These are phyloP conservation scores for Amblyopsis rosae DNA, from an alignment of 2,113 vertebrate genomes.

Conservation along the genomic window DNA sequence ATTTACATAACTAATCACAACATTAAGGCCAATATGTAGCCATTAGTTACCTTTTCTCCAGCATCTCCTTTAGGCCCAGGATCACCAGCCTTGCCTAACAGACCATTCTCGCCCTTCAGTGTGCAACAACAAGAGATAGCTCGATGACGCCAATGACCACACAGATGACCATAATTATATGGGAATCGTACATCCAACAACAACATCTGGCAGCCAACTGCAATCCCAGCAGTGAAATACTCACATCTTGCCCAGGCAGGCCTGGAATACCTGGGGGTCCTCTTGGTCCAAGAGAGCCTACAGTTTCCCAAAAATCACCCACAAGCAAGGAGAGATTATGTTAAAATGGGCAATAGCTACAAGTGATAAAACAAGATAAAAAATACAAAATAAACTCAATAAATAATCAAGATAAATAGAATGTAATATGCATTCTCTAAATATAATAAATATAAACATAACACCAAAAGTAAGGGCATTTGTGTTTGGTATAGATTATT, in stretches of 20 bases:
- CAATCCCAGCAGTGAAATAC: constrained; percentile 24
- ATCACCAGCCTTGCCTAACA: constrained; percentile 70
- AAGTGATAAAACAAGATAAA: background rate
- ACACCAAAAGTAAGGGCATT: background rate
- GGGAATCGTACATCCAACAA: background rate
- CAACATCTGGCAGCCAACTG: background rate
- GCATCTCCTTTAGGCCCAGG: constrained; percentile 80
- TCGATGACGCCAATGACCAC: background rate
- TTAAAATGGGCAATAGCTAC: background rate
- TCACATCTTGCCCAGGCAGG: constrained; percentile 83
- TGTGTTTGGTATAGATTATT: background rate
- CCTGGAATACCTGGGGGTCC: constrained; percentile 82
- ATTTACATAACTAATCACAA: constrained; percentile 38
- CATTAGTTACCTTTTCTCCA: constrained; percentile 74
- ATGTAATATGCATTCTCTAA: background rate
- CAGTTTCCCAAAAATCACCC: constrained; percentile 3
- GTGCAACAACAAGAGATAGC: constrained; percentile 14
- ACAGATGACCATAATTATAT: background rate
- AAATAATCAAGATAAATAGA: background rate
- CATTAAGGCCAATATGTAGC: constrained; percentile 10
- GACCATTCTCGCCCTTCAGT: constrained; percentile 73
- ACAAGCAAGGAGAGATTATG: background rate
- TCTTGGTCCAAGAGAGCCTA: constrained; percentile 77
- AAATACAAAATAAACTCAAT: background rate
- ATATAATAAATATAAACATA: background rate